A percentile compares a stretch with the other conserved stretches of the same genome.
These are phyloP conservation scores for Galemys pyrenaicus DNA, from an alignment of 2,113 vertebrate genomes.

Conservation along the genomic window DNA sequence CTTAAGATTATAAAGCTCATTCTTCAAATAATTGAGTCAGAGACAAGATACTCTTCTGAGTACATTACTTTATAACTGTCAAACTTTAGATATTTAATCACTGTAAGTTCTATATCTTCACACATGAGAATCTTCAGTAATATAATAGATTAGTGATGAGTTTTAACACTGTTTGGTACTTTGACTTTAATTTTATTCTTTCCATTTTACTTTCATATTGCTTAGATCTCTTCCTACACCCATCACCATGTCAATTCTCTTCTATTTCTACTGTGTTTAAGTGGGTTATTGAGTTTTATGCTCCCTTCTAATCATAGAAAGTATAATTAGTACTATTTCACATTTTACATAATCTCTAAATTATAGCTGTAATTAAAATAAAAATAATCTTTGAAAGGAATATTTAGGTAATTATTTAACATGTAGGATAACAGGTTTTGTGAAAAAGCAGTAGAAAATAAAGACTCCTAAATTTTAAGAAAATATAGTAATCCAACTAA, in stretches of 20 bases:
- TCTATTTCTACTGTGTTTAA: slow-evolving; percentile 38
- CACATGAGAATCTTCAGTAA: neutral
- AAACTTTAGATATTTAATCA: neutral
- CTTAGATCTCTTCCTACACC: slow-evolving; percentile 35
- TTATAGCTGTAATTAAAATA: slow-evolving; percentile 50
- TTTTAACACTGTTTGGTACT: neutral
- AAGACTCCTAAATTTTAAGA: neutral
- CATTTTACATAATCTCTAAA: slow-evolving; percentile 53
- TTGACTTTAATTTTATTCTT: slow-evolving; percentile 43
- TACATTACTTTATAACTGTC: neutral
- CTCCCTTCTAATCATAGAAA: slow-evolving; percentile 32
- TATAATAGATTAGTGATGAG: neutral
- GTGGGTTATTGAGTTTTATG: slow-evolving; percentile 28
- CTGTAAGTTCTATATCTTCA: neutral
- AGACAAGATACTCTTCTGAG: neutral
- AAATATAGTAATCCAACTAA: neutral
- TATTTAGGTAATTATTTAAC: neutral
- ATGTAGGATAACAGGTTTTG: neutral
- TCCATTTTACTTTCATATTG: slow-evolving; percentile 10
- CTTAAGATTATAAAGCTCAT: neutral
- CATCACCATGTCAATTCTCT: slow-evolving; percentile 36
- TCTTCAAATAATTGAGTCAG: neutral
- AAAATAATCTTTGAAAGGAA: neutral
- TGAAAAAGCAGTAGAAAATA: neutral
- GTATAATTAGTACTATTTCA: slow-evolving; percentile 40